Conservation (phyloP, 2,888 invertebrate genomes). For the Sepiola atlantica region DNA sequence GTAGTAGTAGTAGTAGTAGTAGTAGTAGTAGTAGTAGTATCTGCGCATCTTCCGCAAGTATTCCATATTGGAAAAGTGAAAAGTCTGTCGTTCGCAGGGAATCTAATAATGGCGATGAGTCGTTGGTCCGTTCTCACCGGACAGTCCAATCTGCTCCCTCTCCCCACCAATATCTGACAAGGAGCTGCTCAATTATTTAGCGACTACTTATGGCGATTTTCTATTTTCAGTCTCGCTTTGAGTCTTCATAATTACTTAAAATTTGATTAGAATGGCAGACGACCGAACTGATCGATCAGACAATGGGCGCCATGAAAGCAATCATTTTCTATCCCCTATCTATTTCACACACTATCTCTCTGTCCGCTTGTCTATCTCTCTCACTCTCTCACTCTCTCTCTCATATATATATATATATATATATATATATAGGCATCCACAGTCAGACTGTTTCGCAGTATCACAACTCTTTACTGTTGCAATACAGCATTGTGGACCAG, state of each 20-base stretch:
- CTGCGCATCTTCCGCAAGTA: constrained; percentile 20
- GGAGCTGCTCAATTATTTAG: not conserved
- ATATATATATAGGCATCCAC: too few relatives aligned
- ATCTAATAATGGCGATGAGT: constrained; percentile 17
- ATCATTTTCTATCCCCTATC: not conserved
- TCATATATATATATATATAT: too few relatives aligned
- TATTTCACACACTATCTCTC: not conserved
- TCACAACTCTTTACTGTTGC: too few relatives aligned
- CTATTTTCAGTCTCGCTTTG: constrained; percentile 9
- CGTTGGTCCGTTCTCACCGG: not conserved
- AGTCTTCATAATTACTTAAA: constrained; percentile 21
- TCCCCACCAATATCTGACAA: not conserved
- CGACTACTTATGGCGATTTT: constrained; percentile 32
- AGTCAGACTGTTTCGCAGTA: too few relatives aligned
- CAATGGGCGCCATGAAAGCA: not conserved
- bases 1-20: too few relatives aligned
- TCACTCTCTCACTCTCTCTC: not conserved
- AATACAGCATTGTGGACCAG: too few relatives aligned
- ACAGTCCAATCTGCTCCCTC: not conserved
- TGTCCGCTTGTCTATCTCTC: not conserved
- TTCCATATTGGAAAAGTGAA: constrained; percentile 21
- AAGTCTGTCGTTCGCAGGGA: constrained; percentile 13
- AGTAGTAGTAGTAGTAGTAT: not conserved
- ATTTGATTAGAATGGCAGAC: constrained; percentile 19
- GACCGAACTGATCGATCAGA: not conserved